These are phyloP conservation scores for Cataglyphis hispanica DNA, from an alignment of 1,140 invertebrate species.

Conservation along the genomic window DNA sequence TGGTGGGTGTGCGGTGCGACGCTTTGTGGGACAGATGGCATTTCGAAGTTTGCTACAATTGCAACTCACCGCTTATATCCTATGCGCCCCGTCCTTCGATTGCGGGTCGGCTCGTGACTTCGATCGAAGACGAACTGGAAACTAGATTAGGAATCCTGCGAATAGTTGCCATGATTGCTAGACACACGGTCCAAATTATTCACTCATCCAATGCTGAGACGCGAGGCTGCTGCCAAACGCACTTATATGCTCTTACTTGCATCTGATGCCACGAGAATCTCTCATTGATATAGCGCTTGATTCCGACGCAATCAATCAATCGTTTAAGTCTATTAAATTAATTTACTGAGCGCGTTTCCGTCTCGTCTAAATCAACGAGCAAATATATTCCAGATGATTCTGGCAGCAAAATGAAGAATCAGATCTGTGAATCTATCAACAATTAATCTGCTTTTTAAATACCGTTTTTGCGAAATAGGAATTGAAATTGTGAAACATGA, in stretches of 20 bases:
- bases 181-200: conserved; percentile 75
- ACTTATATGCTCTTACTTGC: not conserved
- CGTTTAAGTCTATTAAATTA: conserved; percentile 18
- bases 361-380: not conserved
- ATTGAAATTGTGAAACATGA: conserved; percentile 45
- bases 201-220: conserved; percentile 11
- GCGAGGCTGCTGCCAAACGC: conserved; percentile 25
- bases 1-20: conserved; percentile 14
- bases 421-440: not conserved
- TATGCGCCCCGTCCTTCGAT: conserved; percentile 62
- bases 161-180: conserved; percentile 81
- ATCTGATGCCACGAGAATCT: not conserved
- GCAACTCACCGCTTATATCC: conserved; percentile 68
- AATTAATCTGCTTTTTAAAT: conserved; percentile 36
- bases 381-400: not conserved
- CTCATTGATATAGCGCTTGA: not conserved
- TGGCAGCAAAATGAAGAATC: not conserved
- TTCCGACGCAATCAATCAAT: conserved; percentile 10
- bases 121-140: conserved; percentile 79
- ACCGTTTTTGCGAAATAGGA: not conserved
- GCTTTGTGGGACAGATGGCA: conserved; percentile 72
- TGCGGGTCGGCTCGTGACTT: conserved; percentile 66
- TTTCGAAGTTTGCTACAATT: conserved; percentile 73
- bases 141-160: conserved; percentile 81
- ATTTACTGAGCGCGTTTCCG: not conserved